Conservation (phyloP, 1,140 invertebrate genomes). For the Caenorhabditis tropicalis region DNA sequence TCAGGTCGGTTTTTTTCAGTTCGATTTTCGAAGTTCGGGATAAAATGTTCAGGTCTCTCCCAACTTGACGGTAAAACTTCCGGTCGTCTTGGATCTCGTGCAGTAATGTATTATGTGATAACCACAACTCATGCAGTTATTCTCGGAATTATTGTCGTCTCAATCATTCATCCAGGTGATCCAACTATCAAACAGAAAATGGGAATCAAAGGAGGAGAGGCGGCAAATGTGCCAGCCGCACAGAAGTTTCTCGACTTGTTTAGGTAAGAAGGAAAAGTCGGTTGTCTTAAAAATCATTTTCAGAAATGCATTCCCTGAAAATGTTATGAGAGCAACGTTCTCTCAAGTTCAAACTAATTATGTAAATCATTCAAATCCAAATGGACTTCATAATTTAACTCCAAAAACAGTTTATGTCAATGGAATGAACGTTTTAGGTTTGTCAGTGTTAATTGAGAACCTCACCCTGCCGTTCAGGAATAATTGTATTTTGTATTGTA, state of each 20-base stretch:
- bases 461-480: conserved; percentile 65
- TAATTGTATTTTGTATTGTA: conserved; percentile 75
- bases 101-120: conserved; percentile 74
- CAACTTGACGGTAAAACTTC: conserved; percentile 73
- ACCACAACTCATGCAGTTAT: conserved; percentile 75
- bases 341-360: conserved; percentile 62
- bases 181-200: conserved; percentile 70
- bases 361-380: not conserved
- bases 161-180: conserved; percentile 74
- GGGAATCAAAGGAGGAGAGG: conserved; percentile 63
- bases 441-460: conserved; percentile 57
- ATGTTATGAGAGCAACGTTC: conserved; percentile 64
- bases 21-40: too few species aligned
- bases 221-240: conserved; percentile 79
- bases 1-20: too few species aligned
- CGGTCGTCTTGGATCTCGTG: conserved; percentile 73
- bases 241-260: conserved; percentile 92
- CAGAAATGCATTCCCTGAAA: conserved; percentile 71
- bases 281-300: conserved; percentile 14
- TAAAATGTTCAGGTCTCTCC: conserved; percentile 63
- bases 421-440: conserved; percentile 70
- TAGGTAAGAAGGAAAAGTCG: too few species aligned
- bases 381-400: not conserved
- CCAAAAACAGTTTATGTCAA: conserved; percentile 55
- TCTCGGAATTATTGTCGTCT: conserved; percentile 74